Conservation (phyloP, 2,888 invertebrate species). For the Philereme vetulata region DNA sequence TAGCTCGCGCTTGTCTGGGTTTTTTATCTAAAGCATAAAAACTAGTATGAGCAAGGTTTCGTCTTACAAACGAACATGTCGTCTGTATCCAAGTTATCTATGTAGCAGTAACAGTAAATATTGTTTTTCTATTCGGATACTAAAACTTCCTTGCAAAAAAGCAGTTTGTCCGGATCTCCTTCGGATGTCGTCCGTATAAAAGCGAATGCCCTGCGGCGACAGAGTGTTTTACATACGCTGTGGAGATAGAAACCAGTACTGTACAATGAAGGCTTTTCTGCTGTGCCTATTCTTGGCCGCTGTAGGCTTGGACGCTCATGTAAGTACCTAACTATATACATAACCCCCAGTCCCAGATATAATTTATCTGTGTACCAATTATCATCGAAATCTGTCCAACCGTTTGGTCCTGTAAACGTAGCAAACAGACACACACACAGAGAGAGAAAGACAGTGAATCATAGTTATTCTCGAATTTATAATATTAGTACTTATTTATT, state of each 20-base stretch:
- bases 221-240: slow-evolving; percentile 32
- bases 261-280: slow-evolving; percentile 43
- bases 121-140: neutral
- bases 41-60: slow-evolving; percentile 1
- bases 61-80: neutral
- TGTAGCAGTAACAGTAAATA: too few species aligned
- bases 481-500: too few species aligned
- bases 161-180: slow-evolving; percentile 37
- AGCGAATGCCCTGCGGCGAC: slow-evolving; percentile 34
- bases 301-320: slow-evolving; percentile 48
- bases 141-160: slow-evolving; percentile 34
- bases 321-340: slow-evolving; percentile 36
- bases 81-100: neutral
- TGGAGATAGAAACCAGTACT: slow-evolving; percentile 17
- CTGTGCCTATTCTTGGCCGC: slow-evolving; percentile 54
- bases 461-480: too few species aligned
- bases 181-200: slow-evolving; percentile 49
- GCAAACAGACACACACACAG: too few species aligned
- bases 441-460: too few species aligned
- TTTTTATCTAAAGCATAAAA: neutral
- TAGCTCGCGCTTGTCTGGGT: too few species aligned
- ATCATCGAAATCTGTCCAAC: too few species aligned
- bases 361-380: too few species aligned
- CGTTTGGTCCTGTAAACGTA: too few species aligned
- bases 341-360: too few species aligned